Evolutionary conservation across 2,113 vertebrate species (phyloP), one percentile per base, ranked within the genome.

Genomic region (Hemiprocne comata): DNA sequence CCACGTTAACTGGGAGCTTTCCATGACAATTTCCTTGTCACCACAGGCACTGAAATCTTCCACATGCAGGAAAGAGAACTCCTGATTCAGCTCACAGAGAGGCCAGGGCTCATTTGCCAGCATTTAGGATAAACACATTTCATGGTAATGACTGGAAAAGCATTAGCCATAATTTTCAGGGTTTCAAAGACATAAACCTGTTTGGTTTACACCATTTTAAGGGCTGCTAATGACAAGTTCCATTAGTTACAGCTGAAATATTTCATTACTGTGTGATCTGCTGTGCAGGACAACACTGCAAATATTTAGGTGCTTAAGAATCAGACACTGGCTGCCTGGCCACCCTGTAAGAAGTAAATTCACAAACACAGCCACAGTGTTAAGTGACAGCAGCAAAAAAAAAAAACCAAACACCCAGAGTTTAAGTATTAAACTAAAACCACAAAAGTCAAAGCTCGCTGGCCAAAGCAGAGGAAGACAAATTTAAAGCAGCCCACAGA

Each of bases 141-240:
- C 28, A 31, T 10, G 46, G 84, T n/a, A 62, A 70, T 9, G 42
- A 46, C 62, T 76, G 62, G 34, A 58, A 77, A 75, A 86, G 75
- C 87, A 15, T 79, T 44, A 83, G 40, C 51, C 55, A 60, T 83
- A 64, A 17, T n/a, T 65, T 17, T 15, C 18, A 55, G 92, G 38
- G 61, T 90, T 92, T 86, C 87, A 90, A 73, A 88, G 92, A 70
- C 82, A 85, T 60, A 33, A 95, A 95, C 88, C 65, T 64, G 23
- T 55, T 69, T 23, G 31, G 83, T 51, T 76, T 62, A 65, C 57
- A 64, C 29, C 31, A 6, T 13, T 83, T 74, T 48, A 75, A 84
- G 61, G 64, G 90, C 72, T 86, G 82, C 64, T 90, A 40, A 77
- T 46, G 51, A 87, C 84, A 89, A 40, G 64, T 60, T 83, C 72